Evolutionary conservation across 1,140 invertebrate genomes (phyloP).

Genomic region (Pemphigus obesinymphae): DNA sequence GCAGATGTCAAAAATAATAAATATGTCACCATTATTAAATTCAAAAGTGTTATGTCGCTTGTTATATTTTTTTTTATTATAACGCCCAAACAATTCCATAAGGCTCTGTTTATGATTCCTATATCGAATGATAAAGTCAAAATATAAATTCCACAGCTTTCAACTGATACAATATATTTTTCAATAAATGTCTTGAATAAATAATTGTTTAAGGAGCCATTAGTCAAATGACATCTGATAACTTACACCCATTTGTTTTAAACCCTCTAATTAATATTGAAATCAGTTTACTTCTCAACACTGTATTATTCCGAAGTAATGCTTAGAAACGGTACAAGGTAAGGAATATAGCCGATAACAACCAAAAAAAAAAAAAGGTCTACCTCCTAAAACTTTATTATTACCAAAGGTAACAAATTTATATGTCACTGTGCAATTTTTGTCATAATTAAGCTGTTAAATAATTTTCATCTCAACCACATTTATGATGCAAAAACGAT

Average conservation of each 20-base stretch:
- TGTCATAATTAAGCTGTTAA: no score
- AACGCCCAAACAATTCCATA: neutral
- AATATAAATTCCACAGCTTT: neutral
- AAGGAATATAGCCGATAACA: no score
- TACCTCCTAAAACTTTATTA: no score
- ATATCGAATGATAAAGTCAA: slow-evolving; percentile 19
- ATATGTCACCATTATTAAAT: neutral
- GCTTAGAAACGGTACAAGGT: no score
- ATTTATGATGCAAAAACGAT: no score
- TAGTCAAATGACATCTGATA: neutral
- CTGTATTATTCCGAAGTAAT: neutral
- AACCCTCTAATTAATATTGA: neutral
- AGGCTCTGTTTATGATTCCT: neutral
- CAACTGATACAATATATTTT: neutral
- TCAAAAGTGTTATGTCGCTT: neutral
- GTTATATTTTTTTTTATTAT: neutral
- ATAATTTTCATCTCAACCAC: no score
- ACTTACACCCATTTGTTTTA: neutral
- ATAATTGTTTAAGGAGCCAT: neutral
- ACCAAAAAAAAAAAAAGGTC: no score
- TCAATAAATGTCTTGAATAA: neutral
- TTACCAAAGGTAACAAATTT: no score
- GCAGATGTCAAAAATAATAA: slow-evolving; percentile 14
- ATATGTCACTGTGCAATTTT: no score
- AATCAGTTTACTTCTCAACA: neutral